phyloP scores from a whole-genome alignment of 2,113 vertebrate genomes.

The Lycaon pictus region DNA sequence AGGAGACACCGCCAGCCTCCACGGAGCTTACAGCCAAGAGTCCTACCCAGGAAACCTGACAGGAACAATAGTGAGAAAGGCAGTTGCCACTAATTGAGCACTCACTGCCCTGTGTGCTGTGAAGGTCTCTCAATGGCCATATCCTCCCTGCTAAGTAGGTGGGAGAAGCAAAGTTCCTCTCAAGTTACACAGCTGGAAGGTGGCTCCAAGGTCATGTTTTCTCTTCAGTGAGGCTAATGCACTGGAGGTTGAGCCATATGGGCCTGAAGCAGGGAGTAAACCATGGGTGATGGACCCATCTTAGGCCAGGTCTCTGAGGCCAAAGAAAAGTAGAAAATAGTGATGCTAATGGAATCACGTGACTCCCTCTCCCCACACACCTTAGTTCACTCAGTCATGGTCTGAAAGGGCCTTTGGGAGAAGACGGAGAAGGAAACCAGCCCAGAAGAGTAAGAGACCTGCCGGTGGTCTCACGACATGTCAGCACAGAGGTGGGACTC shows the following conservation, averaged over 20 bases:
- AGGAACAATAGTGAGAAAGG: neutral
- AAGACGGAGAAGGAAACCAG: neutral
- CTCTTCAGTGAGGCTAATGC: neutral
- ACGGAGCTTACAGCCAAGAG: neutral
- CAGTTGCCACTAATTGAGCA: neutral
- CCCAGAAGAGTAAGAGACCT: neutral
- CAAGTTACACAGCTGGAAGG: neutral
- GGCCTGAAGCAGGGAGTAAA: neutral
- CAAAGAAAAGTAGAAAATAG: neutral
- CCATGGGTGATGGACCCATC: neutral
- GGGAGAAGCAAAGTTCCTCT: neutral
- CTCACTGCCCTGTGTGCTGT: neutral
- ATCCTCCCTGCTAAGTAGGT: neutral
- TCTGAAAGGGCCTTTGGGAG: conserved; percentile 1
- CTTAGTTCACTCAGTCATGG: neutral
- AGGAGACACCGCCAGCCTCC: neutral
- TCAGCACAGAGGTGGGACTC: neutral
- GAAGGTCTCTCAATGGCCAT: neutral
- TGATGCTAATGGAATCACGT: neutral
- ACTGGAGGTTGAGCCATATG: neutral
- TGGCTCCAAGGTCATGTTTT: neutral
- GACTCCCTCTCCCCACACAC: neutral
- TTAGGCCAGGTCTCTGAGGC: neutral
- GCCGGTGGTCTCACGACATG: neutral
- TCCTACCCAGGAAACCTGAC: neutral